Percentiles rank a stretch among this genome's conserved stretches.
Conservation (phyloP, 2,888 invertebrate genomes). For the Opisthograptis luteolata region DNA sequence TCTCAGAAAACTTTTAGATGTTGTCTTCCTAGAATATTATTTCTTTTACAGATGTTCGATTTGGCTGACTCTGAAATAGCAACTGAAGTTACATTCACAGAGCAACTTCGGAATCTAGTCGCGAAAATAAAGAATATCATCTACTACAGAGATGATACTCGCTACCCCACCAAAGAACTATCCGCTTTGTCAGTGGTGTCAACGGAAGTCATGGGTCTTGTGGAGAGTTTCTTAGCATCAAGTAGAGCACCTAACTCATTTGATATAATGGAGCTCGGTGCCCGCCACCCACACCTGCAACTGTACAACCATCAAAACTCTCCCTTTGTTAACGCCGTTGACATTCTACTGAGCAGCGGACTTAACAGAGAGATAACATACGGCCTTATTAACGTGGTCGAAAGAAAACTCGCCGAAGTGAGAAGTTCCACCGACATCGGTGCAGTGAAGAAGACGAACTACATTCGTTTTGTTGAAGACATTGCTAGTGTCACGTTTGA, state of each 20-base stretch:
- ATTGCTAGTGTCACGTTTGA: slow-evolving; percentile 79
- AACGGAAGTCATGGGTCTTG: slow-evolving; percentile 85
- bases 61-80: slow-evolving; percentile 86
- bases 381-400: slow-evolving; percentile 78
- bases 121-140: slow-evolving; percentile 79
- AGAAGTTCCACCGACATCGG: slow-evolving; percentile 69
- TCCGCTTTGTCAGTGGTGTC: slow-evolving; percentile 85
- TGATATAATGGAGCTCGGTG: slow-evolving; percentile 74
- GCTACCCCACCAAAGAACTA: slow-evolving; percentile 79
- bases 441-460: slow-evolving; percentile 75
- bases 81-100: slow-evolving; percentile 88
- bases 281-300: slow-evolving; percentile 75
- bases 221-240: slow-evolving; percentile 84
- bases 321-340: slow-evolving; percentile 78
- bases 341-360: slow-evolving; percentile 76
- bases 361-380: slow-evolving; percentile 80
- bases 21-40: too few species aligned
- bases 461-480: slow-evolving; percentile 77
- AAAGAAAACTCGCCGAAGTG: slow-evolving; percentile 78
- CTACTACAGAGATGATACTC: slow-evolving; percentile 72
- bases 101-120: slow-evolving; percentile 84
- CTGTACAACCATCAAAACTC: slow-evolving; percentile 78
- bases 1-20: too few species aligned
- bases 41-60: slow-evolving; percentile 86
- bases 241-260: slow-evolving; percentile 78